These are phyloP conservation scores for Eupeodes luniger DNA, from an alignment of 2,888 invertebrate species.

Conservation along the genomic window DNA sequence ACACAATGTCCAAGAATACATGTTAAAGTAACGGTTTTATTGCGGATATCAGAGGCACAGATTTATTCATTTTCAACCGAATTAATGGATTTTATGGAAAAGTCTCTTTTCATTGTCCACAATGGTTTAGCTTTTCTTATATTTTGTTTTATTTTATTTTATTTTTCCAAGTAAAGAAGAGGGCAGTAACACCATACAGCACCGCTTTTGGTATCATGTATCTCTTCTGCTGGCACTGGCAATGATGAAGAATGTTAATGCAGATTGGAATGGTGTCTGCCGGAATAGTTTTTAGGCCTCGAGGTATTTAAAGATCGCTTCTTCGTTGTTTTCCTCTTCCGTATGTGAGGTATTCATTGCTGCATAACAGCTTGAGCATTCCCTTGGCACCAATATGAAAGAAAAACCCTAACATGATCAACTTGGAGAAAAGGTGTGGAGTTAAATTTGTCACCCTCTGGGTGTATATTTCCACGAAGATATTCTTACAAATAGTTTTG, in stretches of 20 bases:
- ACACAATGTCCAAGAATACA: slow-evolving; percentile 23
- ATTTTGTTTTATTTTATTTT: not conserved
- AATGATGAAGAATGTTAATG: slow-evolving; percentile 62
- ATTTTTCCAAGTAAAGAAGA: not conserved
- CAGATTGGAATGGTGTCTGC: slow-evolving; percentile 36
- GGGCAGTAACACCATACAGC: slow-evolving; percentile 50
- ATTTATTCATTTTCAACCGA: slow-evolving; percentile 73
- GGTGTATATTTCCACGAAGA: slow-evolving; percentile 40
- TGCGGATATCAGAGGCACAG: slow-evolving; percentile 67
- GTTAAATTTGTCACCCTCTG: slow-evolving; percentile 28
- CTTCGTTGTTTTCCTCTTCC: slow-evolving; percentile 38
- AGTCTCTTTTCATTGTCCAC: slow-evolving; percentile 55
- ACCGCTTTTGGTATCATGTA: slow-evolving; percentile 63
- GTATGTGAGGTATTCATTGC: slow-evolving; percentile 29
- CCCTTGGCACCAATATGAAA: slow-evolving; percentile 11
- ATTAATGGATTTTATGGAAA: slow-evolving; percentile 71
- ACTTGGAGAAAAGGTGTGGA: slow-evolving; percentile 17
- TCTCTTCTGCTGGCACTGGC: slow-evolving; percentile 42
- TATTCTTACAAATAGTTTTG: too few species aligned
- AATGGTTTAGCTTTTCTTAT: not conserved
- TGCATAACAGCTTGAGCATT: not conserved
- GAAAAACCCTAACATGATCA: slow-evolving; percentile 30
- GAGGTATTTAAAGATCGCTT: slow-evolving; percentile 49
- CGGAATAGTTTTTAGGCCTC: slow-evolving; percentile 39
- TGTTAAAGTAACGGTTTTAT: slow-evolving; percentile 65